Conservation (phyloP, 2,113 vertebrate species). For the Oxygymnocypris stewartii region DNA sequence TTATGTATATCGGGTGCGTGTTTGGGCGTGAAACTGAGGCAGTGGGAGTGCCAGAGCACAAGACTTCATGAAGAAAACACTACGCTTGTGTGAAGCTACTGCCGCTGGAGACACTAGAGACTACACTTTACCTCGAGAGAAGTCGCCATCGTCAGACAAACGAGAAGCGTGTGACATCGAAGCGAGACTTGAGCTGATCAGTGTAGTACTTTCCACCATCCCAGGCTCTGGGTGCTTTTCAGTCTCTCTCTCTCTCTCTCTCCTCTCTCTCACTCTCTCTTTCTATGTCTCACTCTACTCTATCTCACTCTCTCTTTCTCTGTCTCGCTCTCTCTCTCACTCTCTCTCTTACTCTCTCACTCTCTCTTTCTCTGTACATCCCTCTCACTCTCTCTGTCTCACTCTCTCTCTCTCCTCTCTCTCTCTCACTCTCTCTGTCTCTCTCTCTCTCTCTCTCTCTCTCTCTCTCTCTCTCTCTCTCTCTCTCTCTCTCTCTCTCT, state of each 20-base stretch:
- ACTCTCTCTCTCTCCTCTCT: no score
- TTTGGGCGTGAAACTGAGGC: constrained; percentile 21
- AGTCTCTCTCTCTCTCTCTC: not conserved
- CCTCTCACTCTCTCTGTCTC: no score
- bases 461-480: not conserved
- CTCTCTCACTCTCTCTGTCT: not conserved
- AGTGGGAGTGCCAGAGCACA: constrained; percentile 8
- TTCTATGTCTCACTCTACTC: no score
- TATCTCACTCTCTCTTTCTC: no score
- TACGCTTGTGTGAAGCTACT: constrained; percentile 56
- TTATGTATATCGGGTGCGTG: constrained; percentile 45
- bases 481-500: not conserved
- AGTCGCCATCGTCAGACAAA: not conserved
- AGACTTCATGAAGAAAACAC: constrained; percentile 47
- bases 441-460: not conserved
- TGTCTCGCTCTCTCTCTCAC: no score
- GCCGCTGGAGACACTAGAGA: constrained; percentile 59
- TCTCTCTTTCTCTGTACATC: no score
- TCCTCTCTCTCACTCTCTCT: no score
- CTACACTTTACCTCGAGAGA: constrained; percentile 13
- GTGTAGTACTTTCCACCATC: not conserved
- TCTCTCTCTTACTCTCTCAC: no score
- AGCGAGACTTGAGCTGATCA: not conserved
- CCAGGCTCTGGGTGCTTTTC: constrained; percentile 18
- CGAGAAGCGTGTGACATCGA: not conserved